Evolutionary conservation across 2,113 vertebrate genomes (phyloP).

Genomic region (Serranochromis macrocephalus): DNA sequence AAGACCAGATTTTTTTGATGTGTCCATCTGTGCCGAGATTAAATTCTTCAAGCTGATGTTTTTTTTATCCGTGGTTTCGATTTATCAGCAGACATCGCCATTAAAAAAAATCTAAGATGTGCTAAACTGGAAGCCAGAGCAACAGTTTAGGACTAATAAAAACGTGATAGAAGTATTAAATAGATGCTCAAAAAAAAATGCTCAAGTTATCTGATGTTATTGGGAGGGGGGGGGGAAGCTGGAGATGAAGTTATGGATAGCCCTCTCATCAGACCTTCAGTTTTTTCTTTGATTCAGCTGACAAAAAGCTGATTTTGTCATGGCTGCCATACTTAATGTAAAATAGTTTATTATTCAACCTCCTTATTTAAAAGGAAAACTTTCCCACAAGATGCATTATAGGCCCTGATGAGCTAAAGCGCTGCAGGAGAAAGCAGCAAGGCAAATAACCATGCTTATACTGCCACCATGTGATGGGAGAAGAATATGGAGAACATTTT

Average conservation of each 20-base stretch:
- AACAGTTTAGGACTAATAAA: background rate
- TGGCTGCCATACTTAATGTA: background rate
- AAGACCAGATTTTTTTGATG: background rate
- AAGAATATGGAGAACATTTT: background rate
- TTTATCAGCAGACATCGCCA: background rate
- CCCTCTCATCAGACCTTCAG: background rate
- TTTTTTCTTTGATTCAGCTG: background rate
- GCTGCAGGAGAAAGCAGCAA: background rate
- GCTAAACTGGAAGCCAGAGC: background rate
- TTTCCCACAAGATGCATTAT: background rate
- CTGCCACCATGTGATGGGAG: constrained; percentile 36
- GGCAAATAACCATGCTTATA: background rate
- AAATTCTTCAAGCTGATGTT: background rate
- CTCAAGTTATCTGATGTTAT: no score
- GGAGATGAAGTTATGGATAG: background rate
- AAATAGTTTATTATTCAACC: background rate
- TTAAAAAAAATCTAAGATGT: background rate
- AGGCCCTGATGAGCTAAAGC: background rate
- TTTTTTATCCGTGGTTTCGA: background rate
- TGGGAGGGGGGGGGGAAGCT: accelerated
- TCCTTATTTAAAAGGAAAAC: background rate
- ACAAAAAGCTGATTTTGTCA: background rate
- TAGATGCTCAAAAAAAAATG: background rate
- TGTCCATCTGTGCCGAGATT: background rate
- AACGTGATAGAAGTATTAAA: background rate